Evolutionary conservation across 2,113 vertebrate species (phyloP), one percentile per base, ranked within the genome.

Genomic region (Glareola pratincola): DNA sequence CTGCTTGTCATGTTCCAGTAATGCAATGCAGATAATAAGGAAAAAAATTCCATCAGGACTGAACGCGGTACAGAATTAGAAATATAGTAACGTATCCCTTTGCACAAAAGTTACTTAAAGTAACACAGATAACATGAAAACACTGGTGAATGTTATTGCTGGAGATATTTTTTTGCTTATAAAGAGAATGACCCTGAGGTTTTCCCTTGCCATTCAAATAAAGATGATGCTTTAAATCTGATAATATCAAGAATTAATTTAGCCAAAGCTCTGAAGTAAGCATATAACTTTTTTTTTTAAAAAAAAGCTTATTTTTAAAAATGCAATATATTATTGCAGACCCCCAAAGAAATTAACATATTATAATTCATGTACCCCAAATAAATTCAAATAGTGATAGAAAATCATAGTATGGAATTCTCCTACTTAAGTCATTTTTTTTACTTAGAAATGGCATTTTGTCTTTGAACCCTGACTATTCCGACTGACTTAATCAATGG

Each of bases 301-400:
- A n/a, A n/a, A 51, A 26, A n/a, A 37, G 18, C 21, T 64, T 37
- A 7, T 66, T 67, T 79, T 39, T 5, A 59, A 60, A 71, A 59
- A 60, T 23, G 16, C 6, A 68, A 32, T 37, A 21, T 43, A 56
- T 60, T 66, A 56, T 62, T 77, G 27, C 50, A 89, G 37, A 71
- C 78, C 67, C 76, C 71, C 34, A 92, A 85, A 95, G 50, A 91
- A 79, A 95, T 66, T 53, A 88, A 69, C 32, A 12, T 32, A 80
- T 71, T 59, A 50, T 84, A 43, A 72, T 29, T 43, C 26, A 12
- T 8, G 30, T 9, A 71, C 9, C 20, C 51, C 30, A 68, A 81
- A 87, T 26, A 48, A 34, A 56, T 51, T 51, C 53, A 85, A 77
- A 63, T 30, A 63, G 10, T 8, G 39, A 48, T 7, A 71, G 63